Conservation (phyloP, 2,888 invertebrate species). For the Pycnomerus fuliginosus region DNA sequence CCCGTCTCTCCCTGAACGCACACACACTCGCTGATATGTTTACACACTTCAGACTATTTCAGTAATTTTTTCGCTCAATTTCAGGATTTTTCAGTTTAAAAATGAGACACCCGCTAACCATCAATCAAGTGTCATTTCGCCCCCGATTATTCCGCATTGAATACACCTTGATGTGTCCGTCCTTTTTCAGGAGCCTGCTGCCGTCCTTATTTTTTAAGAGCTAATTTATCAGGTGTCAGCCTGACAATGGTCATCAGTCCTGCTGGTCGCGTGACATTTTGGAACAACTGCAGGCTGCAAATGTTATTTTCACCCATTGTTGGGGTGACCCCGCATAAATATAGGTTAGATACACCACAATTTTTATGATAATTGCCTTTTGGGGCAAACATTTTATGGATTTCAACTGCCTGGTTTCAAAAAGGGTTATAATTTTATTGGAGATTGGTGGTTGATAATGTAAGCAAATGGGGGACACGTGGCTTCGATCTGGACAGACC, state of each 20-base stretch:
- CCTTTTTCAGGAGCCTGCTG: slow-evolving; percentile 16
- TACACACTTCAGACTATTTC: too few relatives aligned
- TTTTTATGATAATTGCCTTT: slow-evolving; percentile 1
- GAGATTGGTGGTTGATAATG: too few relatives aligned
- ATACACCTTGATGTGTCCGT: slow-evolving; percentile 19
- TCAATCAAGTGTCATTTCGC: slow-evolving; percentile 26
- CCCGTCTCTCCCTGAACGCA: slow-evolving; percentile 13
- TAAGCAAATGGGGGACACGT: too few relatives aligned
- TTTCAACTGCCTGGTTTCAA: neutral
- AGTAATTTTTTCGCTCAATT: too few relatives aligned
- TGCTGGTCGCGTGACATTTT: slow-evolving; percentile 38
- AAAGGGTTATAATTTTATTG: too few relatives aligned
- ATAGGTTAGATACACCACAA: slow-evolving; percentile 17
- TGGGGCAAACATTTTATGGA: neutral
- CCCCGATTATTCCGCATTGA: slow-evolving; percentile 24
- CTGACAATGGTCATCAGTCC: slow-evolving; percentile 45
- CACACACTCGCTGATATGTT: slow-evolving; percentile 11
- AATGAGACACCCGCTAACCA: slow-evolving; percentile 11
- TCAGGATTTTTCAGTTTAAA: too few relatives aligned
- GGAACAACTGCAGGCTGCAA: slow-evolving; percentile 26
- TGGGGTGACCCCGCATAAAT: slow-evolving; percentile 25
- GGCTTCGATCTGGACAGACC: too few relatives aligned
- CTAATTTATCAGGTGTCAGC: slow-evolving; percentile 46
- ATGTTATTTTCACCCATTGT: slow-evolving; percentile 34
- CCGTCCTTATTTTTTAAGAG: slow-evolving; percentile 12